Evolutionary conservation across 2,113 vertebrate species (phyloP).

Genomic region (Ellobius talpinus): DNA sequence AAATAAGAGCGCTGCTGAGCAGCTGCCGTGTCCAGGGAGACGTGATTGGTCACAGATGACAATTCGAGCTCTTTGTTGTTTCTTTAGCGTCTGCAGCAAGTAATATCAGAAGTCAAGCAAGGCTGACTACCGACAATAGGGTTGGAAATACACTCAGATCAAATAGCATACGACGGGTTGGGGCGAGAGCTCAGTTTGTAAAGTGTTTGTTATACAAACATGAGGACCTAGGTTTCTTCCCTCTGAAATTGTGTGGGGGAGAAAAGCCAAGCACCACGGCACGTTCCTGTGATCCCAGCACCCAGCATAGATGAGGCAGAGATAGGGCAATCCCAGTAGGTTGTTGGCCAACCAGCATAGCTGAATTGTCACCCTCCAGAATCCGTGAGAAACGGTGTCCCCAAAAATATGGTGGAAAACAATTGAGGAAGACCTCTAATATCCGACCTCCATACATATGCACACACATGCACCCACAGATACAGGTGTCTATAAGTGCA

Average conservation of each 20-base stretch:
- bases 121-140: conserved; percentile 32
- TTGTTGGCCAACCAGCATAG: not conserved
- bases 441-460: not conserved
- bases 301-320: not conserved
- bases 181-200: not conserved
- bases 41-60: conserved; percentile 37
- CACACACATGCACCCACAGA: not conserved
- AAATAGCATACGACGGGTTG: not conserved
- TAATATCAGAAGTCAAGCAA: conserved; percentile 57
- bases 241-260: not conserved
- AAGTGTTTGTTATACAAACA: too few species aligned
- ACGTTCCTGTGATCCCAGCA: not conserved
- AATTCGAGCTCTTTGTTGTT: conserved; percentile 14
- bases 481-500: not conserved
- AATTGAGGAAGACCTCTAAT: not conserved
- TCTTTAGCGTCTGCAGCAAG: conserved; percentile 18
- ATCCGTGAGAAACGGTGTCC: not conserved
- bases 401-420: not conserved
- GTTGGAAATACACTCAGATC: not conserved
- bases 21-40: conserved; percentile 16
- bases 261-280: too few species aligned
- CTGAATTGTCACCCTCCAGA: not conserved
- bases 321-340: not conserved
- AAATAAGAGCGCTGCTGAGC: conserved; percentile 16
- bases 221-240: not conserved